phyloP scores from a whole-genome alignment of 2,888 invertebrate species.

The Drosophila quasianomalipes region DNA sequence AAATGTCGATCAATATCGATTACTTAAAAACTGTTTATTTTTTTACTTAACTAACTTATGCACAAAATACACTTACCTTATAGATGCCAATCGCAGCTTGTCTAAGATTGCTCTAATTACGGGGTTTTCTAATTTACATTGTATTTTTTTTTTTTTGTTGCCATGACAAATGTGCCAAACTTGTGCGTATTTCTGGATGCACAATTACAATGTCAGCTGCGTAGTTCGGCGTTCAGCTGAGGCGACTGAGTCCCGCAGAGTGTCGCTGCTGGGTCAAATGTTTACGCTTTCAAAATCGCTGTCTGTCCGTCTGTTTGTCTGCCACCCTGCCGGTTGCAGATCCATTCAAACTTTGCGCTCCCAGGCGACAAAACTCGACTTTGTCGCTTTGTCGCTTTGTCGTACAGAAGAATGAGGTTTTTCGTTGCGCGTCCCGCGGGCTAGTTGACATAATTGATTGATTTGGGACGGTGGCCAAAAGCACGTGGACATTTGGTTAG shows the following conservation, averaged over 20 bases:
- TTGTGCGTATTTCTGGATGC: constrained; percentile 52
- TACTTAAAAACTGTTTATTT: background rate
- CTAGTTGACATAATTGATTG: constrained; percentile 53
- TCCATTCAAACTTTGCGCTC: constrained; percentile 60
- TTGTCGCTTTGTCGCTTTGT: background rate
- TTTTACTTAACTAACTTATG: background rate
- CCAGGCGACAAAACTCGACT: constrained; percentile 38
- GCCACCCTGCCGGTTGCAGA: background rate
- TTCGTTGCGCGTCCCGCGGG: constrained; percentile 43
- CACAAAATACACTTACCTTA: background rate
- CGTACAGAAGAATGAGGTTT: constrained; percentile 31
- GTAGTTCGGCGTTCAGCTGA: background rate
- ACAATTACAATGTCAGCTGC: constrained; percentile 43
- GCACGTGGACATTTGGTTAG: constrained; percentile 17
- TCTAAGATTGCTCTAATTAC: background rate
- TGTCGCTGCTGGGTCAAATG: constrained; percentile 39
- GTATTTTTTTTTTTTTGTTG: constrained; percentile 11
- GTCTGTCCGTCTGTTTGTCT: background rate
- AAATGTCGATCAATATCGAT: background rate
- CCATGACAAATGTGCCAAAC: constrained; percentile 67
- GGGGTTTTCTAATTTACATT: background rate
- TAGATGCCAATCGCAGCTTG: background rate
- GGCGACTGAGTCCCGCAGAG: background rate
- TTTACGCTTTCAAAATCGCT: constrained; percentile 55
- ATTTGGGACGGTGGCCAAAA: constrained; percentile 42